These are phyloP conservation scores for Nasonia vitripennis DNA, from an alignment of 1,140 invertebrate species.

Conservation along the genomic window DNA sequence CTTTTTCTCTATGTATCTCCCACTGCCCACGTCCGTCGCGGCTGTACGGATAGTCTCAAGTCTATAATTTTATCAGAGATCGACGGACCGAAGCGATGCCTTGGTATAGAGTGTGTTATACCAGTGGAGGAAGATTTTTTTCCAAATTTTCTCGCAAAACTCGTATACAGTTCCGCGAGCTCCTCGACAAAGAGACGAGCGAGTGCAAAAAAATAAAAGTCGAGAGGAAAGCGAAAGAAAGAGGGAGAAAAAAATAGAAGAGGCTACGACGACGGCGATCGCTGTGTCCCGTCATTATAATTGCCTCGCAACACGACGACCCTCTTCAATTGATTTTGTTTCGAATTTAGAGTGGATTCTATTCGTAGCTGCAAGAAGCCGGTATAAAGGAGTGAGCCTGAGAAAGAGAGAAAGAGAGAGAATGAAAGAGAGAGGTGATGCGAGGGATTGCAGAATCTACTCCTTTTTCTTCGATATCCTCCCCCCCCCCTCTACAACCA, in stretches of 20 bases:
- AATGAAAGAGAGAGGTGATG: constrained; percentile 40
- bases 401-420: constrained; percentile 23
- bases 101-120: no score
- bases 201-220: background rate
- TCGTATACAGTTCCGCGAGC: background rate
- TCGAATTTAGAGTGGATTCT: constrained; percentile 74
- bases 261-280: background rate
- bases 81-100: no score
- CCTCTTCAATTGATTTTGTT: constrained; percentile 63
- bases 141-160: background rate
- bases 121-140: background rate
- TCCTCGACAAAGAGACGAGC: background rate
- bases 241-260: background rate
- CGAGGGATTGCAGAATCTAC: constrained; percentile 36
- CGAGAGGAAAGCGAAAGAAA: background rate
- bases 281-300: background rate
- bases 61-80: no score
- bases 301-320: background rate
- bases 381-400: constrained; percentile 57
- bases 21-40: no score
- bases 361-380: constrained; percentile 63
- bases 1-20: no score
- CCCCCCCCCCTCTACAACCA: background rate
- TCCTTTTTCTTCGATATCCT: constrained; percentile 24
- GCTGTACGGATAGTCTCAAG: no score